Conservation (phyloP, 2,797 vertebrate genomes). For the Phrynocephalus vlangalii region DNA sequence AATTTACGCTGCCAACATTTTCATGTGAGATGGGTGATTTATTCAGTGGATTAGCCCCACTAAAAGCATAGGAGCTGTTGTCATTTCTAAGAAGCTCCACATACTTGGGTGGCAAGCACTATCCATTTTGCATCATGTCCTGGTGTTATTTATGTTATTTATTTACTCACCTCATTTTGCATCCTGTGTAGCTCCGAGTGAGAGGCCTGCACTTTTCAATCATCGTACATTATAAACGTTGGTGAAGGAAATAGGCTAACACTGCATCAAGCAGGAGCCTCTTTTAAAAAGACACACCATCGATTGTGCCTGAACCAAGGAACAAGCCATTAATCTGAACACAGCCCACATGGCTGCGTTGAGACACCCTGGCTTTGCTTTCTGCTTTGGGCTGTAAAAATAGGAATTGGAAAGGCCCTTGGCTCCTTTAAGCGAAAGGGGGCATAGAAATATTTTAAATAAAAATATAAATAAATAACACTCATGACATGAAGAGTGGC, state of each 20-base stretch:
- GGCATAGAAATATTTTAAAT: no score
- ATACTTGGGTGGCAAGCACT: neutral
- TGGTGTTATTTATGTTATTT: conserved; percentile 4
- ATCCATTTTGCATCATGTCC: neutral
- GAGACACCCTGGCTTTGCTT: neutral
- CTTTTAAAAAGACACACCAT: neutral
- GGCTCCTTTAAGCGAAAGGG: no score
- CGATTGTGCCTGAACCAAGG: neutral
- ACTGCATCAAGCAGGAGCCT: neutral
- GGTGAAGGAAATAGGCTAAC: neutral
- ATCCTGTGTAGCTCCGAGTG: neutral
- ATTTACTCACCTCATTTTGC: neutral
- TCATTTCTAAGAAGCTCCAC: neutral
- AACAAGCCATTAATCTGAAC: neutral
- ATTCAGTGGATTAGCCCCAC: neutral
- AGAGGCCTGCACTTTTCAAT: neutral
- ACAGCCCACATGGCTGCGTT: neutral
- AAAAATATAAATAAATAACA: no score
- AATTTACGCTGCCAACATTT: neutral
- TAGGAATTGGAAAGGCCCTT: no score
- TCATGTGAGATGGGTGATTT: neutral
- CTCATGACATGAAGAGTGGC: no score
- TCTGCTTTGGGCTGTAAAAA: neutral
- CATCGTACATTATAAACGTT: neutral
- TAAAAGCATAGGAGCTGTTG: neutral